phyloP scores from a whole-genome alignment of 2,113 vertebrate genomes.

The Podarcis cretensis region DNA sequence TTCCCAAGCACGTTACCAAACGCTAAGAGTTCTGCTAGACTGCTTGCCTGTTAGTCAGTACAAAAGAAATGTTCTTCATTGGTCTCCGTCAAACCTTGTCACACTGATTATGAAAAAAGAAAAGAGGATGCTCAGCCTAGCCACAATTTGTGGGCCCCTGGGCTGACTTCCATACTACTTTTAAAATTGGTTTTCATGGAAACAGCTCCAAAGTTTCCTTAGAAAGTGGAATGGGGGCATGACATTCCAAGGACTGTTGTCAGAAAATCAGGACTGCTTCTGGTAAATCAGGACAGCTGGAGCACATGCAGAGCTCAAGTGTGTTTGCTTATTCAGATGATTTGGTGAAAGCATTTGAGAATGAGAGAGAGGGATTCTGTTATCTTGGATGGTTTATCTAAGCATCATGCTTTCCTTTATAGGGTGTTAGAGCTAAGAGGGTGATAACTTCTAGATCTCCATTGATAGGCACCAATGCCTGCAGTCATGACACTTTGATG shows the following conservation, averaged over 20 bases:
- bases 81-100: not conserved
- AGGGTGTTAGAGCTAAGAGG: conserved; percentile 24
- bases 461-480: conserved; percentile 51
- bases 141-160: not conserved
- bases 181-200: not conserved
- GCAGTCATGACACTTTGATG: conserved; percentile 47
- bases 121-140: not conserved
- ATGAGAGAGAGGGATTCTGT: not conserved
- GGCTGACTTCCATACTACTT: not conserved
- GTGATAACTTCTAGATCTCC: conserved; percentile 44
- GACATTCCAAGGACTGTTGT: too few species aligned
- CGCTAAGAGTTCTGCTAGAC: too few species aligned
- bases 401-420: not conserved
- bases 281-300: not conserved
- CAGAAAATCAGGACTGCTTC: not conserved
- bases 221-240: not conserved
- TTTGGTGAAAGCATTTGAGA: conserved; percentile 26
- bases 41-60: not conserved
- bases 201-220: not conserved
- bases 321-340: conserved; percentile 1
- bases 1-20: not conserved
- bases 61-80: not conserved
- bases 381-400: not conserved
- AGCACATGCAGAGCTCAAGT: not conserved
- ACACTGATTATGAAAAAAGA: too few species aligned